Evolutionary conservation across 2,797 vertebrate genomes (phyloP).

Genomic region (Kryptolebias ocellatus): DNA sequence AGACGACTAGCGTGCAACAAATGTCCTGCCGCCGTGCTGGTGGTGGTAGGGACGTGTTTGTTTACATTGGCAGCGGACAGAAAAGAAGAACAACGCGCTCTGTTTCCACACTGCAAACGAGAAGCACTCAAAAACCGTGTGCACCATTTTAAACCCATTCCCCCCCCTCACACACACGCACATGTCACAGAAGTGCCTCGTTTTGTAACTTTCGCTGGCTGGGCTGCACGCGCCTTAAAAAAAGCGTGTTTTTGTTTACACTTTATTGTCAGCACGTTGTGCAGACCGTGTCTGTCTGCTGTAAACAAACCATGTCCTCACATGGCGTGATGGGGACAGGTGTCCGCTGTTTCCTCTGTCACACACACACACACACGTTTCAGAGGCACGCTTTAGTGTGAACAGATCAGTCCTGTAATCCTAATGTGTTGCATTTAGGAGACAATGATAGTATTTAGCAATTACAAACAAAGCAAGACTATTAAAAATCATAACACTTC

Average conservation of each 20-base stretch:
- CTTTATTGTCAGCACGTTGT: constrained; percentile 24
- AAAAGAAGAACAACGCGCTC: constrained; percentile 51
- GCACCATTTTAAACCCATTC: background rate
- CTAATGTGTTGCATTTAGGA: too few relatives aligned
- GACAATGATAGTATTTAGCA: too few relatives aligned
- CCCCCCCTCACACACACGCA: too few relatives aligned
- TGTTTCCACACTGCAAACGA: constrained; percentile 41
- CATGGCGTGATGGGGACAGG: background rate
- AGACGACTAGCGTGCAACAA: constrained; percentile 59
- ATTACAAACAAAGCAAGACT: too few relatives aligned
- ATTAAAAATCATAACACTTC: too few relatives aligned
- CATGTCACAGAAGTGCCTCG: background rate
- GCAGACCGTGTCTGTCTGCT: constrained; percentile 7
- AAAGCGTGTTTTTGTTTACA: constrained; percentile 63
- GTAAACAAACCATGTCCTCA: constrained; percentile 14
- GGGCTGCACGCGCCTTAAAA: constrained; percentile 67
- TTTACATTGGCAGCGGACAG: constrained; percentile 69
- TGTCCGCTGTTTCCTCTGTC: background rate
- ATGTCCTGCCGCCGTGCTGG: constrained; percentile 47
- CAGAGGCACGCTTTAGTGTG: too few relatives aligned
- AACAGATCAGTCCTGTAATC: too few relatives aligned
- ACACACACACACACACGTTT: too few relatives aligned
- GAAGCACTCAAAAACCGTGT: background rate
- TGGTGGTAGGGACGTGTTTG: constrained; percentile 67
- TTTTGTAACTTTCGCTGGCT: too few relatives aligned